Evolutionary conservation across 2,888 invertebrate genomes (phyloP).

Genomic region (Baronia brevicornis): DNA sequence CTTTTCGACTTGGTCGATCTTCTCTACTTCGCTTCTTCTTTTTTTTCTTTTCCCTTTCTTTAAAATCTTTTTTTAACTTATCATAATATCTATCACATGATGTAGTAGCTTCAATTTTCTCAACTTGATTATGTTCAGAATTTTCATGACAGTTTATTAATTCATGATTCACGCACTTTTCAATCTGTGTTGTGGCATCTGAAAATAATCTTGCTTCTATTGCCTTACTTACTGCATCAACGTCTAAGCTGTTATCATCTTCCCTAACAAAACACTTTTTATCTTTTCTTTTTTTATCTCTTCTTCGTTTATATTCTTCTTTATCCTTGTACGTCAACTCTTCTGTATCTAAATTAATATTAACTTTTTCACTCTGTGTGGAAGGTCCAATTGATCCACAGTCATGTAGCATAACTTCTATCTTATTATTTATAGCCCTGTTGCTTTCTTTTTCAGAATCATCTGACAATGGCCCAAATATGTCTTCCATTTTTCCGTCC

Average conservation of each 20-base stretch:
- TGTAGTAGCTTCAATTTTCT: constrained; percentile 17
- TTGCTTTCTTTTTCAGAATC: constrained; percentile 70
- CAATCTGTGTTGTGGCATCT: constrained; percentile 49
- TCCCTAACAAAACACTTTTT: constrained; percentile 75
- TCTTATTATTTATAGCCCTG: constrained; percentile 30
- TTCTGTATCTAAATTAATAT: constrained; percentile 23
- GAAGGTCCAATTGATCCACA: constrained; percentile 29
- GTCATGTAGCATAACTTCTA: constrained; percentile 37
- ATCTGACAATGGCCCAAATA: constrained; percentile 90
- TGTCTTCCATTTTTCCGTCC: constrained; percentile 90
- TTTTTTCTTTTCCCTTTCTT: constrained; percentile 89
- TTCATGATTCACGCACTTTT: constrained; percentile 42
- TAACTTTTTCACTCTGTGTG: constrained; percentile 26
- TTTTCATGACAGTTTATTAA: constrained; percentile 30
- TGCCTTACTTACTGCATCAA: constrained; percentile 87
- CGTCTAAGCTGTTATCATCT: constrained; percentile 87
- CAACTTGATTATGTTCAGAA: constrained; percentile 59
- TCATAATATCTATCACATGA: constrained; percentile 26
- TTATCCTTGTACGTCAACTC: constrained; percentile 55
- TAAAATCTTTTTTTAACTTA: constrained; percentile 75
- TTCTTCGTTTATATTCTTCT: constrained; percentile 75
- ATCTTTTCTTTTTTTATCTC: constrained; percentile 79
- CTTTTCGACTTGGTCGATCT: constrained; percentile 81
- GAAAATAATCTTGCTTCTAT: constrained; percentile 87
- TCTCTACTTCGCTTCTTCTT: constrained; percentile 90